Conservation (phyloP, 2,888 invertebrate genomes). For the Drosophila stalkeri region DNA sequence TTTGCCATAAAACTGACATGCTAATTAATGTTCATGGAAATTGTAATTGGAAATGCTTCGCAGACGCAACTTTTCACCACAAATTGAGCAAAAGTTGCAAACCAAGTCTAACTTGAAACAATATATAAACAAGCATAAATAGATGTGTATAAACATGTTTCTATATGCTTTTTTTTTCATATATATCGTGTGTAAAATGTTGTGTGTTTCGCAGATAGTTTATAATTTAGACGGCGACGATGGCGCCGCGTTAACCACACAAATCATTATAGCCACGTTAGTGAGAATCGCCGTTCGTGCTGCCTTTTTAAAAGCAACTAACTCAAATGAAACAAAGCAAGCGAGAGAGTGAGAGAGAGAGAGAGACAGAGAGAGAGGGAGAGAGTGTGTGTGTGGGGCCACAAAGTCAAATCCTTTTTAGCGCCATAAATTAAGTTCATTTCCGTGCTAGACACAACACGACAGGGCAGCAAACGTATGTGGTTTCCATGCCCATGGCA, state of each 20-base stretch:
- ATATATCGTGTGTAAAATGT: slow-evolving; percentile 34
- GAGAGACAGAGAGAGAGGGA: slow-evolving; percentile 27
- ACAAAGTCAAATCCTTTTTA: slow-evolving; percentile 74
- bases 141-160: neutral
- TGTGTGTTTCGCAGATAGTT: slow-evolving; percentile 66
- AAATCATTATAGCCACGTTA: slow-evolving; percentile 76
- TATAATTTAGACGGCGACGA: slow-evolving; percentile 66
- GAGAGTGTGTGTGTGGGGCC: slow-evolving; percentile 13
- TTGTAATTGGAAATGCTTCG: slow-evolving; percentile 70
- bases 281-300: slow-evolving; percentile 45
- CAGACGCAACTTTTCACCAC: slow-evolving; percentile 65
- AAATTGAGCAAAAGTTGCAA: slow-evolving; percentile 67
- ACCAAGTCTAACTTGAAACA: slow-evolving; percentile 51
- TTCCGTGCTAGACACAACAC: slow-evolving; percentile 76
- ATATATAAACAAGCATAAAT: slow-evolving; percentile 7
- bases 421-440: slow-evolving; percentile 80
- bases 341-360: slow-evolving; percentile 11
- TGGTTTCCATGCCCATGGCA: slow-evolving; percentile 33
- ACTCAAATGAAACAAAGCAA: slow-evolving; percentile 35
- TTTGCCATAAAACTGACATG: slow-evolving; percentile 71
- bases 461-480: slow-evolving; percentile 72
- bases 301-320: slow-evolving; percentile 32
- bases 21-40: slow-evolving; percentile 76
- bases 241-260: slow-evolving; percentile 69
- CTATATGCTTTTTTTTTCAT: neutral